Evolutionary conservation across 2,797 vertebrate species (phyloP).

Genomic region (Picus viridis): DNA sequence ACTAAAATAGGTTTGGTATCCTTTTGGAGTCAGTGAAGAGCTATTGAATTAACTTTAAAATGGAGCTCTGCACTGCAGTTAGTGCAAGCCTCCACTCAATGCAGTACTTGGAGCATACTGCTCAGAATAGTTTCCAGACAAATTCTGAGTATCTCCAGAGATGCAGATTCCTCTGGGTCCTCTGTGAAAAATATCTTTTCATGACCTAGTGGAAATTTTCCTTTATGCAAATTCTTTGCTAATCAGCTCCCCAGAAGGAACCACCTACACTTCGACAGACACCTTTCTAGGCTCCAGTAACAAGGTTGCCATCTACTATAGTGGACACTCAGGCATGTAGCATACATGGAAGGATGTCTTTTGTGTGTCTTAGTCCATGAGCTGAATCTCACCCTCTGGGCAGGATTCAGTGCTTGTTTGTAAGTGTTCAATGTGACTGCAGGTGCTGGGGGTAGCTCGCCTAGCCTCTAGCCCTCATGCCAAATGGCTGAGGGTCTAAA

Average conservation of each 20-base stretch:
- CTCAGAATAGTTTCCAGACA: not conserved
- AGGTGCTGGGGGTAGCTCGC: not conserved
- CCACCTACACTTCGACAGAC: not conserved
- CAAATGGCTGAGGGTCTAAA: not conserved
- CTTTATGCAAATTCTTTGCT: not conserved
- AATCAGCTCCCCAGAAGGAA: not conserved
- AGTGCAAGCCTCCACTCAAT: not conserved
- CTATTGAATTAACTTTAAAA: not conserved
- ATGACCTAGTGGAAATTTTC: not conserved
- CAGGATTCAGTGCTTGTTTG: not conserved
- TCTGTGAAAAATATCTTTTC: not conserved
- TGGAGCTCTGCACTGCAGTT: not conserved
- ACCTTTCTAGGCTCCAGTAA: not conserved
- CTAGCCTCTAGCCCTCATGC: not conserved
- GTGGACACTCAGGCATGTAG: not conserved
- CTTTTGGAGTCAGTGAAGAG: not conserved
- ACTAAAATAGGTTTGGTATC: not conserved
- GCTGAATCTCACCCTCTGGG: not conserved
- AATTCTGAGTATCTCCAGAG: not conserved
- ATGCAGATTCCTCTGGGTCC: not conserved
- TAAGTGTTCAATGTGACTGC: not conserved
- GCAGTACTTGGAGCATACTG: not conserved
- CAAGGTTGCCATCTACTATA: not conserved
- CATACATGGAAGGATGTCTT: not conserved
- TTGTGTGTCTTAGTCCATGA: not conserved